Evolutionary conservation across 2,113 vertebrate genomes (phyloP).

Genomic region (Craseonycteris thonglongyai): DNA sequence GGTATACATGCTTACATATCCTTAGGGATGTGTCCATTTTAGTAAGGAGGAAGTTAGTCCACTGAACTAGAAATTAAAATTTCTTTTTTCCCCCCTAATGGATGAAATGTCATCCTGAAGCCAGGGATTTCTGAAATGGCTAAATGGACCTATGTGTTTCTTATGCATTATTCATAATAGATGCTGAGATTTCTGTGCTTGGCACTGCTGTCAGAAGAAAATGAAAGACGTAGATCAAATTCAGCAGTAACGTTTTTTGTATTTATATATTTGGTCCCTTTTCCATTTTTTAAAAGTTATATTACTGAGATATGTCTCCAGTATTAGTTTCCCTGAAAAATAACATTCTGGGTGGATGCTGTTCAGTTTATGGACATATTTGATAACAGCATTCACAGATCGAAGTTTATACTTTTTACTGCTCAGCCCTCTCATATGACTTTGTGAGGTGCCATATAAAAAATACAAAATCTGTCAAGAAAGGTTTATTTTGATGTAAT

Average conservation of each 20-base stretch:
- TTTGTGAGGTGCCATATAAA: not conserved
- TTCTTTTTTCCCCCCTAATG: not conserved
- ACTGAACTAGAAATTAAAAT: not conserved
- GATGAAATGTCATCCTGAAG: slow-evolving; percentile 32
- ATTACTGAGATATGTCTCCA: not conserved
- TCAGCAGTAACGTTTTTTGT: not conserved
- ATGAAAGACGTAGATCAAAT: slow-evolving; percentile 52
- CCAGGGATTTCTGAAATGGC: slow-evolving; percentile 10
- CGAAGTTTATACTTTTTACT: not conserved
- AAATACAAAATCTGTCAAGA: not conserved
- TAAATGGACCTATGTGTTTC: slow-evolving; percentile 4
- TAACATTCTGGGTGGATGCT: not conserved
- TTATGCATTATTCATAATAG: slow-evolving; percentile 49
- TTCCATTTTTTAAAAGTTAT: not conserved
- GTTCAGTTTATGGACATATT: not conserved
- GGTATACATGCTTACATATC: not conserved
- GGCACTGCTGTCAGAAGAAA: slow-evolving; percentile 47
- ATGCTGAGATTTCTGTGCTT: slow-evolving; percentile 9
- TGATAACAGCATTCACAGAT: not conserved
- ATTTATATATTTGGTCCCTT: slow-evolving; percentile 1
- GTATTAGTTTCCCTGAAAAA: not conserved
- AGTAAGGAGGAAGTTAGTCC: not conserved
- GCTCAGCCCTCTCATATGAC: not conserved
- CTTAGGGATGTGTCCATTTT: not conserved
- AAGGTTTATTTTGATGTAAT: not conserved